phyloP scores from a whole-genome alignment of 2,888 invertebrate species.

The Sphinx pinastri region DNA sequence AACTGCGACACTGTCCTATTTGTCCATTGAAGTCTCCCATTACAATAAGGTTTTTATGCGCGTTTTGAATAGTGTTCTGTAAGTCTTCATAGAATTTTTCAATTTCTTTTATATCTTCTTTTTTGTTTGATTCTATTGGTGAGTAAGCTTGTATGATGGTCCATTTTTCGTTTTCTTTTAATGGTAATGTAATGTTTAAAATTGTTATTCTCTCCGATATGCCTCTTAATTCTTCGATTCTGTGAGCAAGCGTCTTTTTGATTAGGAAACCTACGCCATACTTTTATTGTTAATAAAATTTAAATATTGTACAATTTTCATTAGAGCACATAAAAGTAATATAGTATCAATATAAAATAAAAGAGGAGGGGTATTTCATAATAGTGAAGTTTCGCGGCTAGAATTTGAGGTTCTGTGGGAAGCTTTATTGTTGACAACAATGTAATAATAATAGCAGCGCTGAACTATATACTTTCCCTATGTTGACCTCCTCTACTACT shows the following conservation, averaged over 20 bases:
- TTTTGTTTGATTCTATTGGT: conserved; percentile 36
- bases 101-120: conserved; percentile 34
- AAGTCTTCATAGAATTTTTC: conserved; percentile 35
- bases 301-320: no score
- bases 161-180: conserved; percentile 33
- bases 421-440: no score
- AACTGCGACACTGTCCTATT: conserved; percentile 29
- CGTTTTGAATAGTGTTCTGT: conserved; percentile 28
- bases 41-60: conserved; percentile 35
- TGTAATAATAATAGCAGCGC: no score
- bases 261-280: conserved; percentile 41
- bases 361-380: no score
- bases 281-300: no score
- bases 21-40: conserved; percentile 39
- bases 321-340: no score
- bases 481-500: no score
- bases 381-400: no score
- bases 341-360: no score
- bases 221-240: conserved; percentile 37
- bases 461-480: no score
- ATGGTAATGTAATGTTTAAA: conserved; percentile 19
- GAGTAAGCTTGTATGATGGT: conserved; percentile 41
- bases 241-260: conserved; percentile 33
- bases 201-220: conserved; percentile 37
- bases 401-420: no score